These are phyloP conservation scores for human (Homo sapiens) DNA, from an alignment of 2,113 vertebrate species.

Conservation along the genomic window DNA sequence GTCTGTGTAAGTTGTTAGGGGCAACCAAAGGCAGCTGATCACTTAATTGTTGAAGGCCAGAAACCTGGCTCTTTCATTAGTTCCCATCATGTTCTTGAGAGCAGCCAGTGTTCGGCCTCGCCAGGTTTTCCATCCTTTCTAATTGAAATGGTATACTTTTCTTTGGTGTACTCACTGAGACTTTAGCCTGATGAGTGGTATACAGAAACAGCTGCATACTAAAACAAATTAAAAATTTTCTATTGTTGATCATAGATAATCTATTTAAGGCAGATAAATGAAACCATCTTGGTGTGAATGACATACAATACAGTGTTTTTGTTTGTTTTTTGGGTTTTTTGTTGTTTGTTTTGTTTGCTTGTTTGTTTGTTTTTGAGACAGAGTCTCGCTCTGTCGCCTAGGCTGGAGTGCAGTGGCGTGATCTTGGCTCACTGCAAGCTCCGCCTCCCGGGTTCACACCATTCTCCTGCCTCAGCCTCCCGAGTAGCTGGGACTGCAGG, in stretches of 20 bases:
- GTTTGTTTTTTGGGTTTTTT: too few species aligned
- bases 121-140: constrained; percentile 81
- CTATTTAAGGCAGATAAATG: neutral
- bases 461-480: too few species aligned
- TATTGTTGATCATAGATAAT: neutral
- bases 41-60: constrained; percentile 86
- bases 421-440: too few species aligned
- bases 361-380: too few species aligned
- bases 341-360: too few species aligned
- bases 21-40: constrained; percentile 89
- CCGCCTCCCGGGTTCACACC: too few species aligned
- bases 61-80: constrained; percentile 86
- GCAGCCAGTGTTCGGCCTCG: constrained; percentile 75
- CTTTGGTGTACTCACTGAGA: constrained; percentile 57
- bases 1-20: constrained; percentile 87
- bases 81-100: constrained; percentile 85
- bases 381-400: too few species aligned
- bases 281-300: neutral
- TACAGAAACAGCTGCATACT: constrained; percentile 65
- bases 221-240: constrained; percentile 30
- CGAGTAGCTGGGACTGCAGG: too few species aligned
- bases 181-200: constrained; percentile 60
- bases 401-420: too few species aligned
- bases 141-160: constrained; percentile 76
- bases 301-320: neutral